Conservation (phyloP, 1,140 invertebrate species). For the Drosophila athabasca region DNA sequence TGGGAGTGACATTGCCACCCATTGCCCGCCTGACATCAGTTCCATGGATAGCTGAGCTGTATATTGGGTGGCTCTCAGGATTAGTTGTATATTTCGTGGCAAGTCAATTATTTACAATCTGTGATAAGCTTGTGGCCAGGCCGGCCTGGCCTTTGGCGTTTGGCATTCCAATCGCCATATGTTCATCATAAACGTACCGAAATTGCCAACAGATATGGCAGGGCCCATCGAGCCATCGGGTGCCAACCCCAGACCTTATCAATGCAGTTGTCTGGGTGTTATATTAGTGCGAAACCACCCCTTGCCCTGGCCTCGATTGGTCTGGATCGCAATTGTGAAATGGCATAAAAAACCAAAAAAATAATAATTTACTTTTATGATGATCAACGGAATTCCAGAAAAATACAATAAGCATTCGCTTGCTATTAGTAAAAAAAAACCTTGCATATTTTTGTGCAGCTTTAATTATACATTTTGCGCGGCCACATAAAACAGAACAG, state of each 20-base stretch:
- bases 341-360: conserved; percentile 10
- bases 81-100: neutral
- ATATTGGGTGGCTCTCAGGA: neutral
- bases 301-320: conserved; percentile 13
- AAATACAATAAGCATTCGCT: conserved; percentile 1
- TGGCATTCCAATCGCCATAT: conserved; percentile 45
- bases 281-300: conserved; percentile 15
- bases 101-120: conserved; percentile 31
- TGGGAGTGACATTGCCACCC: too few species aligned
- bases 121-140: conserved; percentile 12
- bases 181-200: conserved; percentile 41
- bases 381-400: conserved; percentile 24
- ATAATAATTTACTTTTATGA: conserved; percentile 42
- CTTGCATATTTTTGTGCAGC: conserved; percentile 35
- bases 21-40: neutral
- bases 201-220: conserved; percentile 47
- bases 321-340: conserved; percentile 48
- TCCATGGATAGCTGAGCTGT: neutral
- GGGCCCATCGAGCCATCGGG: neutral
- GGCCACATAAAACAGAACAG: conserved; percentile 25
- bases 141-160: too few species aligned
- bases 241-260: conserved; percentile 13
- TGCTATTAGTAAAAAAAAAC: neutral
- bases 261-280: conserved; percentile 56
- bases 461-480: conserved; percentile 60